phyloP scores from a whole-genome alignment of 2,888 invertebrate species.

The Papilio elwesi region DNA sequence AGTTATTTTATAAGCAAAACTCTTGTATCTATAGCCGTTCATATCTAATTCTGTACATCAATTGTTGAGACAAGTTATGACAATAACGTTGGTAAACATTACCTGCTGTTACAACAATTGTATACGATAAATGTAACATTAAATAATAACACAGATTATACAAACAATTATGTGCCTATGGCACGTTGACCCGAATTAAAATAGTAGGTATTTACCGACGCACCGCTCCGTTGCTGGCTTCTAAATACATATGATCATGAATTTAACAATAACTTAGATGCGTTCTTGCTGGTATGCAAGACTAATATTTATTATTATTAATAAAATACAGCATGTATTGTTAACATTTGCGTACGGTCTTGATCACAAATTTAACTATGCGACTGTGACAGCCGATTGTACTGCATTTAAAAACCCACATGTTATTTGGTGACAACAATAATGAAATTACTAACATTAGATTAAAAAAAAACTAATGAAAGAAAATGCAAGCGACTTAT shows the following conservation, averaged over 20 bases:
- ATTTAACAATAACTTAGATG: slow-evolving; percentile 21
- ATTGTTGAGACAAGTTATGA: not conserved
- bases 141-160: slow-evolving; percentile 34
- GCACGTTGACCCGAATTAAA: slow-evolving; percentile 37
- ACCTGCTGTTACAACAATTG: not conserved
- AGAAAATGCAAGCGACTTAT: too few species aligned
- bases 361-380: not conserved
- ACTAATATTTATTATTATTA: slow-evolving; percentile 23
- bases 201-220: slow-evolving; percentile 31
- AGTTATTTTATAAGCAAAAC: not conserved
- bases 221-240: slow-evolving; percentile 1
- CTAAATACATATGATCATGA: slow-evolving; percentile 20
- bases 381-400: too few species aligned
- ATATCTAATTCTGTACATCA: not conserved
- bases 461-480: too few species aligned
- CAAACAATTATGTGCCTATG: slow-evolving; percentile 16
- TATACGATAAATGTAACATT: slow-evolving; percentile 3
- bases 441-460: too few species aligned
- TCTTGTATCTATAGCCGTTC: not conserved
- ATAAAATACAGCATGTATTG: slow-evolving; percentile 10
- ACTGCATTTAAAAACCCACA: too few species aligned
- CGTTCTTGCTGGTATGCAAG: slow-evolving; percentile 9
- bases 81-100: slow-evolving; percentile 6
- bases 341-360: slow-evolving; percentile 4
- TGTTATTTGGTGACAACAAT: too few species aligned